Evolutionary conservation across 2,113 vertebrate genomes (phyloP), one percentile per base, ranked within the genome.

Genomic region (Bombycilla garrulus): DNA sequence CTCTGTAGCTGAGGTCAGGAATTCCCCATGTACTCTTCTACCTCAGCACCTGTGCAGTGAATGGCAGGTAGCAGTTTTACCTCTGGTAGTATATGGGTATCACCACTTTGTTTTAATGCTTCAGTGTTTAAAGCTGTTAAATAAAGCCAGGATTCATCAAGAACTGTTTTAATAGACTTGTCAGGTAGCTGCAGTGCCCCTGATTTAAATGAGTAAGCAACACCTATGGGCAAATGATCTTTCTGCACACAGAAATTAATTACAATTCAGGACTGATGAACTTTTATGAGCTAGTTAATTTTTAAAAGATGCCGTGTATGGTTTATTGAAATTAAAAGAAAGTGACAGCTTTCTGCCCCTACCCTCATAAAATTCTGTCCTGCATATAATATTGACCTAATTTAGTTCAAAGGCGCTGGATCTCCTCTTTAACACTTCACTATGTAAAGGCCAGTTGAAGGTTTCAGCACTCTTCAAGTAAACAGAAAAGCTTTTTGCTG

Each of bases 211-310:
- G 95, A 96, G 62, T 93, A 96, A 94, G 96, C 86, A 95, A 95
- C 93, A 96, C 94, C 95, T 93, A 95, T 96, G 74, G 95, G 96
- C 96, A 97, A 95, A 96, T 88, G 92, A 95, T 96, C 93, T 96
- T 88, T 88, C 93, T 67, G 90, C 93, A 69, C 47, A 66, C 69
- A 88, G 93, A 94, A 97, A 96, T 97, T 96, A 96, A 97, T 97
- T 97, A 93, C 83, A 94, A 95, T 94, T 96, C 92, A 96, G 78
- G 70, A 97, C 88, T 96, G 96, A 96, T 96, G 95, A 97, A 96
- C 96, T 95, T 97, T 97, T 96, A 97, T 94, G 96, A 97, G 94
- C 95, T 96, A 96, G 92, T 96, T 96, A 96, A 94, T 97, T 97
- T 96, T 95, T 97, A 91, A 96, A 97, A 96, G 93, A 93, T 96